Conservation (phyloP, 2,113 vertebrate genomes). For the Megalops atlanticus region DNA sequence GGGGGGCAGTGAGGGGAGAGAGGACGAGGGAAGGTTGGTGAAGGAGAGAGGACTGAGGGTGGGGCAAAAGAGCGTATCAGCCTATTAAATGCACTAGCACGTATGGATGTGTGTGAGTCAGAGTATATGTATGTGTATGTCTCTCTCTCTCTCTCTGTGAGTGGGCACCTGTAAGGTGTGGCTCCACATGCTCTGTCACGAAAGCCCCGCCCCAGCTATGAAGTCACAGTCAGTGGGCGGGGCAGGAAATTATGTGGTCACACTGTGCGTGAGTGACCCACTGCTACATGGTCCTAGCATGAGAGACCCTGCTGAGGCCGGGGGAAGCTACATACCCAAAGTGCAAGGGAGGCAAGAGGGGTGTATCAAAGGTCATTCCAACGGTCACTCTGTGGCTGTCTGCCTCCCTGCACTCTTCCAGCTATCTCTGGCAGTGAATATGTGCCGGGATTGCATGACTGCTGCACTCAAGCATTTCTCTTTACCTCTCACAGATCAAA, state of each 20-base stretch:
- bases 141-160: background rate
- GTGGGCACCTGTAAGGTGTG: constrained; percentile 36
- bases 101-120: constrained; percentile 10
- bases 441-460: background rate
- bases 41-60: constrained; percentile 39
- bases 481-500: background rate
- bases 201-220: constrained; percentile 63
- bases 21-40: constrained; percentile 8
- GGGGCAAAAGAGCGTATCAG: constrained; percentile 51
- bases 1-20: background rate
- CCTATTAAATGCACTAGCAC: too few relatives aligned
- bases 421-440: constrained; percentile 11
- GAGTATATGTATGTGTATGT: background rate
- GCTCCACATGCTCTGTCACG: constrained; percentile 51
- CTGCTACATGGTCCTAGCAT: too few relatives aligned
- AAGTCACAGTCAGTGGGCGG: constrained; percentile 54
- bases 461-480: background rate
- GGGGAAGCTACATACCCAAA: constrained; percentile 5
- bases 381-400: background rate
- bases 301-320: background rate
- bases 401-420: background rate
- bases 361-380: too few relatives aligned
- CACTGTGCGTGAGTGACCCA: constrained; percentile 46
- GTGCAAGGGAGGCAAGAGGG: background rate
- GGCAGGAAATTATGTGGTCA: constrained; percentile 70